Conservation (phyloP, 1,140 invertebrate species). For the Caenorhabditis tropicalis region DNA sequence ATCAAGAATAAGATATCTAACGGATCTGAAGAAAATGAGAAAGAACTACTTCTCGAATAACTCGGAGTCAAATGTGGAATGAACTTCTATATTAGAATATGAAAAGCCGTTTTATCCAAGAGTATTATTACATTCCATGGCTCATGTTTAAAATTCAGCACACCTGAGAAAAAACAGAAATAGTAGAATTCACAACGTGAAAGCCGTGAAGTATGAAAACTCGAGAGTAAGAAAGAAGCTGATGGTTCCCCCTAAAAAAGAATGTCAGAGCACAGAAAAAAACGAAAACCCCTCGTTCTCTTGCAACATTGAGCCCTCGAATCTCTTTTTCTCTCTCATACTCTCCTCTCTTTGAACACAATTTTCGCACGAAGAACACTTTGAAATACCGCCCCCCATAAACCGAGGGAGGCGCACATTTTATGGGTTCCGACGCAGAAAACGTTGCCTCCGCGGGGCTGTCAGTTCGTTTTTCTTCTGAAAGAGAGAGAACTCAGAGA, state of each 20-base stretch:
- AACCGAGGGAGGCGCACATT: slow-evolving; percentile 38
- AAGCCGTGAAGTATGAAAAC: not conserved
- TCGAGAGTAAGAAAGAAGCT: not conserved
- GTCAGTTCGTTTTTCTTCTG: slow-evolving; percentile 30
- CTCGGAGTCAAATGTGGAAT: too few relatives aligned
- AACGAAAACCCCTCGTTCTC: not conserved
- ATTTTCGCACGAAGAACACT: not conserved
- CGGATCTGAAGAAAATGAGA: too few relatives aligned
- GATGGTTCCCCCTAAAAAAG: not conserved
- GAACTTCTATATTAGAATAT: too few relatives aligned
- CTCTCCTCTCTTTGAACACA: not conserved
- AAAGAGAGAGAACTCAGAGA: slow-evolving; percentile 34
- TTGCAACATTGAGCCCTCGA: slow-evolving; percentile 25
- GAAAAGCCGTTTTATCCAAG: too few relatives aligned
- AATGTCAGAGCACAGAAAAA: not conserved
- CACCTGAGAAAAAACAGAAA: too few relatives aligned
- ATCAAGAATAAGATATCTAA: too few relatives aligned
- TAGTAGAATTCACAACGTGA: not conserved
- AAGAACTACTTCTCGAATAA: too few relatives aligned
- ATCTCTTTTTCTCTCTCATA: not conserved
- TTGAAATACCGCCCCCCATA: slow-evolving; percentile 33
- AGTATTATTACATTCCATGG: too few relatives aligned
- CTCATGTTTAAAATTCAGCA: too few relatives aligned
- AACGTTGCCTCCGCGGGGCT: not conserved
- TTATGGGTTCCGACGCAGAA: slow-evolving; percentile 39